These are phyloP conservation scores for Listrodromus nycthemerus DNA, from an alignment of 2,888 invertebrate species.

Conservation along the genomic window DNA sequence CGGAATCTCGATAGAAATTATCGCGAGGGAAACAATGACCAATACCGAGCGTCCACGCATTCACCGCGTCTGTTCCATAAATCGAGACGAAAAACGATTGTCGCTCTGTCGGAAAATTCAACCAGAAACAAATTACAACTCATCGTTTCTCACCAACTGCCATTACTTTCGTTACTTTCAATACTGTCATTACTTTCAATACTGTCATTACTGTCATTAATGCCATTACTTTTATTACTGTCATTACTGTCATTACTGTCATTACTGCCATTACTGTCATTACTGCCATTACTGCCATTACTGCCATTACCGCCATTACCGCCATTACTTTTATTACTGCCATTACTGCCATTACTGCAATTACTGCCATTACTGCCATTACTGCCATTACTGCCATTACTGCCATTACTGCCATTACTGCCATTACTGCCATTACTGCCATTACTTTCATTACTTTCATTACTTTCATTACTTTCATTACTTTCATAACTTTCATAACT, in stretches of 20 bases:
- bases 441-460: not conserved
- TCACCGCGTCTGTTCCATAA: not conserved
- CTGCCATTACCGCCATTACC: too few relatives aligned
- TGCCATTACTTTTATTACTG: not conserved
- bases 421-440: too few relatives aligned
- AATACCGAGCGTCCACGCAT: not conserved
- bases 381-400: too few relatives aligned
- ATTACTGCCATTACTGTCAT: too few relatives aligned
- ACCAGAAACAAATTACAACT: not conserved
- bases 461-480: not conserved
- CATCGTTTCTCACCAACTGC: not conserved
- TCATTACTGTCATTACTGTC: too few relatives aligned
- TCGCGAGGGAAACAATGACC: slow-evolving; percentile 58
- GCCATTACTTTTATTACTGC: too few relatives aligned
- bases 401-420: too few relatives aligned
- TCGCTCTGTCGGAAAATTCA: not conserved
- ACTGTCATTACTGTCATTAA: not conserved
- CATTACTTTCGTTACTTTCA: not conserved
- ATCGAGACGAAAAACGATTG: not conserved
- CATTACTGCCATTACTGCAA: too few relatives aligned
- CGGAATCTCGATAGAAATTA: slow-evolving; percentile 39
- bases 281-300: too few relatives aligned
- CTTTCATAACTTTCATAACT: too few relatives aligned
- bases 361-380: too few relatives aligned
- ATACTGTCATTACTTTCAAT: not conserved